Evolutionary conservation across 2,888 invertebrate species (phyloP), one percentile per base, ranked within the genome.

Genomic region (Pachycephus smyrnensis): DNA sequence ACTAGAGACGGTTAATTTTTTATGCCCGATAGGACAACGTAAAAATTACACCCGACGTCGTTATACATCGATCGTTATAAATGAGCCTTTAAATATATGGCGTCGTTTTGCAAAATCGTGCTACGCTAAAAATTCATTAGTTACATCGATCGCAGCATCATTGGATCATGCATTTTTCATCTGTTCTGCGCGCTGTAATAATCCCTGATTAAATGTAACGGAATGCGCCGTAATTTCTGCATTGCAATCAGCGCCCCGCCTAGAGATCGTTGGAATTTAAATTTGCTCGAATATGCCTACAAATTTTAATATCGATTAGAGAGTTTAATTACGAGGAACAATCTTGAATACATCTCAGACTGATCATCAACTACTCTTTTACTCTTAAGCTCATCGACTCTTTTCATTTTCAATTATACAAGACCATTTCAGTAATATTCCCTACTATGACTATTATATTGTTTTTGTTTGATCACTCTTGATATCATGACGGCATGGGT

Each of bases 181-280:
- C 15, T 40, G 15, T 6, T 40, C 40, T 15, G 40, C 40, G 82
- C 80, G 79, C 81, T 82, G 82, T 85, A 86, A 84, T 81, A 85
- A 84, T 83, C 84, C 79, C 81, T 81, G 81, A 83, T 83, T 82
- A 82, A 83, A 82, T 81, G 81, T 81, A 79, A 81, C 78, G 80
- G 80, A 82, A 84, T 84, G 84, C 80, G 84, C 85, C 86, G 82
- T 86, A 87, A 86, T 87, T 86, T 86, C 80, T 82, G 79, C 80
- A 82, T 84, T 79, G 84, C 84, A 84, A 87, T 86, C 84, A 82
- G 77, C 77, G 75, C 73, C 40, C 69, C 75, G 81, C 83, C 85
- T 86, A 84, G 83, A 82, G 83, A 86, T 86, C 83, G 80, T 84
- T 81, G 82, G 79, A 81, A 81, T 85, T 81, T 77, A 80, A 82